Evolutionary conservation across 2,113 vertebrate species (phyloP).

Genomic region (Tragelaphus imberbis): DNA sequence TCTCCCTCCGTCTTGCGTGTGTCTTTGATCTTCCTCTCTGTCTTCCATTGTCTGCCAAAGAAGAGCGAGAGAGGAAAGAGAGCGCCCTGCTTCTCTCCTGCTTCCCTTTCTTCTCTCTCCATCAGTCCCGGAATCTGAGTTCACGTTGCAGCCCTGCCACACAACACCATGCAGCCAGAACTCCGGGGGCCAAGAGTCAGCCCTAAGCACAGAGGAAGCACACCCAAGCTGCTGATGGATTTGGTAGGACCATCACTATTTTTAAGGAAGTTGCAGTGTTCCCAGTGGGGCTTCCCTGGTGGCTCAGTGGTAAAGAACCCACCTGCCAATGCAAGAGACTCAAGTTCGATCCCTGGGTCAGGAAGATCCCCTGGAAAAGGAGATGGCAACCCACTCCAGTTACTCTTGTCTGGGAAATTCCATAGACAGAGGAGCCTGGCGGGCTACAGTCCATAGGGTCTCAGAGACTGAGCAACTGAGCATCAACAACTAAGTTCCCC

Average conservation of each 20-base stretch:
- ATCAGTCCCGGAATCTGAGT: neutral
- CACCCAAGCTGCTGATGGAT: neutral
- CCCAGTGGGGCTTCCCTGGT: neutral
- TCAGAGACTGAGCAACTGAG: neutral
- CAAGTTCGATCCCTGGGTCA: neutral
- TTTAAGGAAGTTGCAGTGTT: slow-evolving; percentile 55
- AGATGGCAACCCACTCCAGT: neutral
- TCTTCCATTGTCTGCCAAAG: neutral
- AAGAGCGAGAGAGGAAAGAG: neutral
- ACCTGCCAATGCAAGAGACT: neutral
- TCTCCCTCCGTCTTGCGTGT: neutral
- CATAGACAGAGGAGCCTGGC: neutral
- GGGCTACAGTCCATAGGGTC: neutral
- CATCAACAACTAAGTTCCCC: neutral
- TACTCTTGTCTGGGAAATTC: neutral
- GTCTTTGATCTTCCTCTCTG: neutral
- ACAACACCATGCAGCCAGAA: neutral
- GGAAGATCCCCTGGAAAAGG: neutral
- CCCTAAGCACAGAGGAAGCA: neutral
- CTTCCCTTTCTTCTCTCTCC: neutral
- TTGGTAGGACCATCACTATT: slow-evolving; percentile 39
- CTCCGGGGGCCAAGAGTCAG: fast-evolving
- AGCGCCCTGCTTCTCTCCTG: neutral
- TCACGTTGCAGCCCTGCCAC: neutral
- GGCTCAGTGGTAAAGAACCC: neutral